Evolutionary conservation across 2,888 invertebrate species (phyloP), one percentile per base, ranked within the genome.

Genomic region (Perizoma flavofasciatum): DNA sequence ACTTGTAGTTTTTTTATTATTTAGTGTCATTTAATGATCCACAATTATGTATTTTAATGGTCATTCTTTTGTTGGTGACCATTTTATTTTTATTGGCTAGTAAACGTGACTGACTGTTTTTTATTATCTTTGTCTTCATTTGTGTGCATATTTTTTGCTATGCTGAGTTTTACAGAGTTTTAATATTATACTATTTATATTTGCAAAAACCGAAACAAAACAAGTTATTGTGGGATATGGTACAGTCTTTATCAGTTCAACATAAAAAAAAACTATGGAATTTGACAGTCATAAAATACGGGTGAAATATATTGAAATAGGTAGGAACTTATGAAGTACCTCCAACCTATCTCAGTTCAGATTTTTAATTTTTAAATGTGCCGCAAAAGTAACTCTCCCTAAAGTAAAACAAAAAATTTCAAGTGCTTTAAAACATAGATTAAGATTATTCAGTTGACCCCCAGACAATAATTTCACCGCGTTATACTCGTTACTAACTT

Each of bases 41-140:
- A 22, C 22, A 22, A 22, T 22, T 66, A 63, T 65, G 11, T 33
- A 41, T 54, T 61, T 66, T 67, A 72, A 69, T 66, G 61, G 61
- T 63, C 59, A 68, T 55, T 59, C 63, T 62, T 65, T 58, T 53
- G 62, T 61, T 66, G 63, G 63, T 74, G 72, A 66, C 70, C 71
- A 60, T 71, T 64, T 67, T 54, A 63, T 61, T 74, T 72, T 74
- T 66, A 74, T 60, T 66, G 61, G 45, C 48, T 61, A 46, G 40
- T 50, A 61, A 72, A 59, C 69, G 68, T 77, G 71, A 70, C 63
- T 56, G 33, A 52, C 32, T 69, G 69, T 69, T 70, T 67, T 65
- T 50, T 66, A 55, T 59, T 54, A 65, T 53, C 56, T 33, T 59
- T 54, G 40, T 57, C 49, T 6, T 55, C 56, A 6, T 6, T 11